phyloP scores from a whole-genome alignment of 2,113 vertebrate genomes.

The Tychaedon coryphoeus region DNA sequence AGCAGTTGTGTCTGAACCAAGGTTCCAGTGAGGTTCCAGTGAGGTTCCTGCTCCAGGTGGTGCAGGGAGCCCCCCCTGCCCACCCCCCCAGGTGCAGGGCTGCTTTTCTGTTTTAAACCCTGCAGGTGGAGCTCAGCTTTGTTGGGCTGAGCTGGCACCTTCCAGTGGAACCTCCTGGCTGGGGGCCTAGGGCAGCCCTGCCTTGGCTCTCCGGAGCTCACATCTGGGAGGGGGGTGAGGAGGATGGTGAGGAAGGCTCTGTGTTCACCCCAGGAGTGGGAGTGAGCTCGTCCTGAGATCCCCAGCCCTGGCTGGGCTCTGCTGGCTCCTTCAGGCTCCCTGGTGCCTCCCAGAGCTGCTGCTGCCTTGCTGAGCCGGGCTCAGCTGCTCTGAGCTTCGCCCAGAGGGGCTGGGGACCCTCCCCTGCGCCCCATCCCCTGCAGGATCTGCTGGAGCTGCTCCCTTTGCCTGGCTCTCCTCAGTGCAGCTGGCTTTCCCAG shows the following conservation, averaged over 20 bases:
- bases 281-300: not conserved
- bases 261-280: rapidly evolving
- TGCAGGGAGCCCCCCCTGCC: not conserved
- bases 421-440: not conserved
- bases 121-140: not conserved
- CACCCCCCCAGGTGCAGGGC: not conserved
- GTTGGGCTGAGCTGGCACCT: not conserved
- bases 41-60: not conserved
- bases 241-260: not conserved
- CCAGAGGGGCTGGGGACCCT: not conserved
- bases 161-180: not conserved
- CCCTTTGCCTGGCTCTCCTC: rapidly evolving
- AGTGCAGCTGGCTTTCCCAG: not conserved
- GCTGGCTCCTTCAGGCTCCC: not conserved
- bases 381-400: not conserved
- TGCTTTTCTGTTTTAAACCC: not conserved
- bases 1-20: conserved; percentile 3
- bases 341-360: not conserved
- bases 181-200: not conserved
- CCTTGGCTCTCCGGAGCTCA: not conserved
- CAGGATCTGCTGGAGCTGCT: not conserved
- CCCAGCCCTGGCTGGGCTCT: not conserved
- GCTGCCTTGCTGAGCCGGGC: rapidly evolving
- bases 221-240: no score
- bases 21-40: not conserved